These are phyloP conservation scores for Dicyrtomina minuta DNA, from an alignment of 2,888 invertebrate genomes.

Conservation along the genomic window DNA sequence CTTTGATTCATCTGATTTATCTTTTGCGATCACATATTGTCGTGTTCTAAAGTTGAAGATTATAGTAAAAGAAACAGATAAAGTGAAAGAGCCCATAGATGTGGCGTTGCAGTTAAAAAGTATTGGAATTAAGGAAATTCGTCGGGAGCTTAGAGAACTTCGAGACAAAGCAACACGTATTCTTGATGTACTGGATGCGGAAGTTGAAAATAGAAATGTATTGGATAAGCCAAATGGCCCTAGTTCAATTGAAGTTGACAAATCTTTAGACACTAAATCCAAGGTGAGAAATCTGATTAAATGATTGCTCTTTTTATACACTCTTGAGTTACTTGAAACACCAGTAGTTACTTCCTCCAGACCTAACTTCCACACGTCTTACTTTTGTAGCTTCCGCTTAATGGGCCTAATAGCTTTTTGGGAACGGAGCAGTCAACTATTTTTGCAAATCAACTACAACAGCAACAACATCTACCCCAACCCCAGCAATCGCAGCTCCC, in stretches of 20 bases:
- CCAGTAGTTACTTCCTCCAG: neutral
- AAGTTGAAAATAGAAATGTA: slow-evolving; percentile 55
- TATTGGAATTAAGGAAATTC: slow-evolving; percentile 60
- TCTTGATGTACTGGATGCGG: slow-evolving; percentile 62
- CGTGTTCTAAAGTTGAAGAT: slow-evolving; percentile 67
- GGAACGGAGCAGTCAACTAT: neutral
- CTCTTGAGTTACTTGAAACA: neutral
- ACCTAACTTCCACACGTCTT: neutral
- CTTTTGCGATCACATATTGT: slow-evolving; percentile 67
- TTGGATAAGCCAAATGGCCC: slow-evolving; percentile 9
- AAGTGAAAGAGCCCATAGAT: slow-evolving; percentile 13
- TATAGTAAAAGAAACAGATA: slow-evolving; percentile 57
- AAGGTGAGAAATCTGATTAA: slow-evolving; percentile 3
- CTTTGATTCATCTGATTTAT: slow-evolving; percentile 69
- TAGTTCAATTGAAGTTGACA: slow-evolving; percentile 6
- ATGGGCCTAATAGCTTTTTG: neutral
- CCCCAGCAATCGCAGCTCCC: slow-evolving; percentile 22
- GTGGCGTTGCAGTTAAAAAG: slow-evolving; percentile 25
- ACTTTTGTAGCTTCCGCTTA: neutral
- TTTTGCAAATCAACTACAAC: neutral
- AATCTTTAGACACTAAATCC: neutral
- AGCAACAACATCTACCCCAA: slow-evolving; percentile 8
- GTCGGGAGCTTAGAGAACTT: slow-evolving; percentile 60
- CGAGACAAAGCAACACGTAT: slow-evolving; percentile 64
- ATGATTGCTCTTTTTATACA: neutral